Conservation (phyloP, 2,113 vertebrate genomes). For the Eidolon helvum region DNA sequence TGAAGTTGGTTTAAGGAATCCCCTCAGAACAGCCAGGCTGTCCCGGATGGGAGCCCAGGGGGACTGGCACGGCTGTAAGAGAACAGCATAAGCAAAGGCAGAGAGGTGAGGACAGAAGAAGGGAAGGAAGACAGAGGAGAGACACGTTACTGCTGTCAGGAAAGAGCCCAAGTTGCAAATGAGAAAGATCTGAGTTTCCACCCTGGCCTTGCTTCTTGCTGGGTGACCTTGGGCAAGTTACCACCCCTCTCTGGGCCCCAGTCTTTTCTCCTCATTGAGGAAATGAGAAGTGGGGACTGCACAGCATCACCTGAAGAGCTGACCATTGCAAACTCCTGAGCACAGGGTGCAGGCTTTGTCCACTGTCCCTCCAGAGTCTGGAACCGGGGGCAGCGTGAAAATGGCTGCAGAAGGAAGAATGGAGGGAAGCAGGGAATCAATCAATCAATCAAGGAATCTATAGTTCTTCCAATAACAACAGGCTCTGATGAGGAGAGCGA, state of each 20-base stretch:
- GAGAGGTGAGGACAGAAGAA: neutral
- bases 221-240: neutral
- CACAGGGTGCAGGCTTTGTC: neutral
- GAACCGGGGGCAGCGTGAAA: neutral
- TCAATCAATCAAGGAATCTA: accelerated
- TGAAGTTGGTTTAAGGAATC: neutral
- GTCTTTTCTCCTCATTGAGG: neutral
- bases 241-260: neutral
- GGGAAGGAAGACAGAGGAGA: neutral
- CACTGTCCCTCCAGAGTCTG: too few relatives aligned
- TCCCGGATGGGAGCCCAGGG: neutral
- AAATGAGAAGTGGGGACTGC: neutral
- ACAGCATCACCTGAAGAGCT: too few relatives aligned
- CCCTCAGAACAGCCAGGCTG: neutral
- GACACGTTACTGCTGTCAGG: too few relatives aligned
- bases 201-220: neutral
- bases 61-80: too few relatives aligned
- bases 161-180: neutral
- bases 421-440: neutral
- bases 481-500: neutral
- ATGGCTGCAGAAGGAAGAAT: neutral
- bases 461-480: neutral
- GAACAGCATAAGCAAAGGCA: neutral
- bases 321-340: neutral
- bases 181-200: neutral